Percentiles rank a stretch among this genome's conserved stretches.
These are phyloP conservation scores for Lathamus discolor DNA, from an alignment of 2,113 vertebrate species.

Conservation along the genomic window DNA sequence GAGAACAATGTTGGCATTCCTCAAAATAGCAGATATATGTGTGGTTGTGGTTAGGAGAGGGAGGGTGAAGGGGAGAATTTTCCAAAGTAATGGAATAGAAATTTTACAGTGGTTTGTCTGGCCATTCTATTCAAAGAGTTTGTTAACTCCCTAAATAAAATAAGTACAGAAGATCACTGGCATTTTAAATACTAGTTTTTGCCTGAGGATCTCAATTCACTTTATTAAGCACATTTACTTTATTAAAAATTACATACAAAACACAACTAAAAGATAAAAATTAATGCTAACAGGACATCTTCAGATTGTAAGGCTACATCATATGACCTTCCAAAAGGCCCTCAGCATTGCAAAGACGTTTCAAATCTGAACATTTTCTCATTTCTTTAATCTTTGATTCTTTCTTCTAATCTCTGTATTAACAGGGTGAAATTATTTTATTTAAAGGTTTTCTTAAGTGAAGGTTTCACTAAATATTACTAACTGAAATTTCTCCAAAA, in stretches of 20 bases:
- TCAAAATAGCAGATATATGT: conserved; percentile 50
- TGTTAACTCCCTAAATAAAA: conserved; percentile 29
- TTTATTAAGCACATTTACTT: not conserved
- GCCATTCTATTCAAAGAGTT: conserved; percentile 16
- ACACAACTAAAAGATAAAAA: not conserved
- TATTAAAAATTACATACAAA: not conserved
- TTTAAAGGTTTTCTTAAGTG: not conserved
- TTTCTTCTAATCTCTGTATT: not conserved
- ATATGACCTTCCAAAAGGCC: not conserved
- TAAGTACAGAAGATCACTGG: not conserved
- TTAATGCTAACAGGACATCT: not conserved
- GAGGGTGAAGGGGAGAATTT: conserved; percentile 32
- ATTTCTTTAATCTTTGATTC: not conserved
- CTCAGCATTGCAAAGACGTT: not conserved
- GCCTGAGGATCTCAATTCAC: not conserved
- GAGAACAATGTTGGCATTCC: conserved; percentile 60
- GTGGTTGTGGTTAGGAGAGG: conserved; percentile 24
- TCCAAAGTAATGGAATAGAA: conserved; percentile 47
- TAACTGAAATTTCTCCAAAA: not conserved
- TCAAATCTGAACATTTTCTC: not conserved
- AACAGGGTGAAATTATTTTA: not conserved
- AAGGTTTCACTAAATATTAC: not conserved
- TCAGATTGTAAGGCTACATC: not conserved
- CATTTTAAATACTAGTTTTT: not conserved
- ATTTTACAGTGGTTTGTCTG: conserved; percentile 56